phyloP scores from a whole-genome alignment of 2,797 vertebrate species.

The Scleropages formosus region DNA sequence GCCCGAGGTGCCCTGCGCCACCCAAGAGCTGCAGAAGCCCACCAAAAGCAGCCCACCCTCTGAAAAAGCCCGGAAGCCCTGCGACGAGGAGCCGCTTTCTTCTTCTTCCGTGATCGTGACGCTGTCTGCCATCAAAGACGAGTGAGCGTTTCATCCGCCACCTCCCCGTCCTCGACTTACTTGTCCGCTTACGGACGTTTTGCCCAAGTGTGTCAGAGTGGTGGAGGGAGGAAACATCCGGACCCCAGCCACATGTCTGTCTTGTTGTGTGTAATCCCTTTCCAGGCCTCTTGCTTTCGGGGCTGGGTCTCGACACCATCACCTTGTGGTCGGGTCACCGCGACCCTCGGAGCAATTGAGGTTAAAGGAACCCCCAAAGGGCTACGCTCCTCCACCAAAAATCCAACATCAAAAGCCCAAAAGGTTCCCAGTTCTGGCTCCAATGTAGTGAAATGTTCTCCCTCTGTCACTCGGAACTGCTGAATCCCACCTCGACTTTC shows the following conservation, averaged over 20 bases:
- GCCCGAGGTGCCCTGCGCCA: slow-evolving; percentile 44
- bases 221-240: neutral
- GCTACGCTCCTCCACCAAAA: too few relatives aligned
- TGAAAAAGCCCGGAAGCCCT: slow-evolving; percentile 69
- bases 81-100: slow-evolving; percentile 79
- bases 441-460: too few relatives aligned
- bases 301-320: neutral
- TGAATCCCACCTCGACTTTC: too few relatives aligned
- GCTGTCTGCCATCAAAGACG: slow-evolving; percentile 69
- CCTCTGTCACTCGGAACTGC: too few relatives aligned
- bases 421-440: too few relatives aligned
- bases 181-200: too few relatives aligned
- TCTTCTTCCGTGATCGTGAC: slow-evolving; percentile 73
- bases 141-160: slow-evolving; percentile 69
- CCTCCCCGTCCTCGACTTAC: too few relatives aligned
- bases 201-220: neutral
- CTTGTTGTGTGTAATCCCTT: neutral
- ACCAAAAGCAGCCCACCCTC: slow-evolving; percentile 82
- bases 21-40: slow-evolving; percentile 73
- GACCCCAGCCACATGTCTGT: neutral
- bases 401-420: too few relatives aligned
- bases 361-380: too few relatives aligned
- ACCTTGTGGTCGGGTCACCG: too few relatives aligned
- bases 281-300: neutral
- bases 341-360: too few relatives aligned